Evolutionary conservation across 2,888 invertebrate genomes (phyloP).

Genomic region (Apotomis betuletana): DNA sequence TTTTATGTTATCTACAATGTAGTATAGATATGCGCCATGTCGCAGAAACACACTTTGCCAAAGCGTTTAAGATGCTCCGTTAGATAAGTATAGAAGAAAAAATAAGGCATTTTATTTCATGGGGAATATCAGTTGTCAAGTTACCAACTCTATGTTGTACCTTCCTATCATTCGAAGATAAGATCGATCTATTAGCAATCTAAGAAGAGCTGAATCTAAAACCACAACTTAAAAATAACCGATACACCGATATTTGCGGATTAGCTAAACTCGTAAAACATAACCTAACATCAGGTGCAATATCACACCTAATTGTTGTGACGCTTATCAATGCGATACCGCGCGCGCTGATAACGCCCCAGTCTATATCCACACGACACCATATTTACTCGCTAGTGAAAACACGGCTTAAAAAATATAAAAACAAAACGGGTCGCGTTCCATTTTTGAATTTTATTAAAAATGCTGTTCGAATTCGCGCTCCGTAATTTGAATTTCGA

Average conservation of each 20-base stretch:
- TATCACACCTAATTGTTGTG: constrained; percentile 67
- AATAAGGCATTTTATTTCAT: no score
- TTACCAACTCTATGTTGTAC: no score
- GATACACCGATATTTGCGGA: constrained; percentile 3
- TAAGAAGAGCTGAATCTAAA: neutral
- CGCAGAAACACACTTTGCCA: no score
- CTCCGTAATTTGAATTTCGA: constrained; percentile 26
- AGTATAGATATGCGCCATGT: no score
- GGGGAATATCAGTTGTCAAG: no score
- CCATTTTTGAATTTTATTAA: constrained; percentile 32
- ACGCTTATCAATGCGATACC: constrained; percentile 74
- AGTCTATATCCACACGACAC: constrained; percentile 60
- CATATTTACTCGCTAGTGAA: constrained; percentile 53
- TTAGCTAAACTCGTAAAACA: constrained; percentile 18
- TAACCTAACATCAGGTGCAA: constrained; percentile 29
- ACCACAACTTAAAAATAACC: neutral
- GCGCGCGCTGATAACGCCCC: constrained; percentile 60
- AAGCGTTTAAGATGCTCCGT: no score
- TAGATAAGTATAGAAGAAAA: no score
- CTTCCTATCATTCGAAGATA: no score
- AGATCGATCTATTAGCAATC: no score
- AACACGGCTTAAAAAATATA: constrained; percentile 28
- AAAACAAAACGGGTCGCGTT: constrained; percentile 34
- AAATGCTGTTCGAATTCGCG: constrained; percentile 15
- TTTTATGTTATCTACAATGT: no score